Evolutionary conservation across 1,140 invertebrate species (phyloP).

Genomic region (Mamestra configurata): DNA sequence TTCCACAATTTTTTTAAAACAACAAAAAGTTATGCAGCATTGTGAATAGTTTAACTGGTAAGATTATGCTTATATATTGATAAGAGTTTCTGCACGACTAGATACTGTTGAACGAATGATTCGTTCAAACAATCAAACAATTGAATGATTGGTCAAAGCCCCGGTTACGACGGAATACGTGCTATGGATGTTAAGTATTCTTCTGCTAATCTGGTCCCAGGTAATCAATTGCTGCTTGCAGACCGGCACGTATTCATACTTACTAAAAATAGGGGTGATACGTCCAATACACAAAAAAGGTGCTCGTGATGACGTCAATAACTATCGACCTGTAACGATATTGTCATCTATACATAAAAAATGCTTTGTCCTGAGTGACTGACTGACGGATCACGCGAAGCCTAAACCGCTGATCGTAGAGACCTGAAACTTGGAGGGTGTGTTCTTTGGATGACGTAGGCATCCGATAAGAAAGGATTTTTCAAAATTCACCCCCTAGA

Average conservation of each 20-base stretch:
- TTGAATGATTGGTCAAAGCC: neutral
- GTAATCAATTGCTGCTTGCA: neutral
- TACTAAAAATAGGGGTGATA: too few species aligned
- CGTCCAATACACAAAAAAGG: constrained; percentile 53
- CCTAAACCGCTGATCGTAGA: too few species aligned
- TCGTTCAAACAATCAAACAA: too few species aligned
- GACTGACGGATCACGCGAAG: too few species aligned
- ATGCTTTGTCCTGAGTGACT: too few species aligned
- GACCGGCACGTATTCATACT: neutral
- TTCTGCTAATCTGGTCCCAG: neutral
- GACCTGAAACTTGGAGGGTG: too few species aligned
- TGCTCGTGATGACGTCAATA: constrained; percentile 21
- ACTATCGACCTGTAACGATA: constrained; percentile 54
- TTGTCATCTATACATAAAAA: constrained; percentile 48
- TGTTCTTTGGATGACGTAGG: too few species aligned
- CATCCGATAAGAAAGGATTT: too few species aligned
- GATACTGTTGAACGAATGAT: neutral
- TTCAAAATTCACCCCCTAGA: too few species aligned
- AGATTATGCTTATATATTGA: constrained; percentile 23
- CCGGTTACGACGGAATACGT: neutral
- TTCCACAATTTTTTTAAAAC: too few species aligned
- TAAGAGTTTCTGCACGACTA: neutral
- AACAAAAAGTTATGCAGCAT: too few species aligned
- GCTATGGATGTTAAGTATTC: neutral
- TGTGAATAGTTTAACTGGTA: constrained; percentile 51